A percentile compares a stretch with the other conserved stretches of the same genome.
These are phyloP conservation scores for Leptobrachium ailaonicum DNA, from an alignment of 2,113 vertebrate genomes.

Conservation along the genomic window DNA sequence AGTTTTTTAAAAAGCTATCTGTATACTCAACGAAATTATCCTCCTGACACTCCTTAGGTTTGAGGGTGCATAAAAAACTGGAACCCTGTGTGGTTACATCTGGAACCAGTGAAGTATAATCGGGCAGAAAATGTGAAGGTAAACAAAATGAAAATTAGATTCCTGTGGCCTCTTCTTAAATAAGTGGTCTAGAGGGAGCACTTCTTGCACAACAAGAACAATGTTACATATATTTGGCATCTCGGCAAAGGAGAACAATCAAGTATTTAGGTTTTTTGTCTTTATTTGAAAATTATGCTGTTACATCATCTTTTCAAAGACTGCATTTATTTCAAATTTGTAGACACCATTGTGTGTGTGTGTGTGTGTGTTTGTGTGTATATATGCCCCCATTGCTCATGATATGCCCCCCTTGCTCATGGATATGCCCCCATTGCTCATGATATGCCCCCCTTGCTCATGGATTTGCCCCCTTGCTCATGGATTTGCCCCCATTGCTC, in stretches of 20 bases:
- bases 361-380: too few species aligned
- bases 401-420: too few species aligned
- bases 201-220: conserved; percentile 8
- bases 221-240: conserved; percentile 2
- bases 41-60: conserved; percentile 18
- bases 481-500: too few species aligned
- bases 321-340: too few species aligned
- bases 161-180: not conserved
- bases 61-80: conserved; percentile 5
- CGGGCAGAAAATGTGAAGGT: conserved; percentile 13
- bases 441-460: too few species aligned
- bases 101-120: conserved; percentile 38
- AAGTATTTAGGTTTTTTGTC: not conserved
- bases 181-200: conserved; percentile 18
- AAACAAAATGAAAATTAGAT: conserved; percentile 42
- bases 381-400: too few species aligned
- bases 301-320: not conserved
- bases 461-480: too few species aligned
- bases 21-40: conserved; percentile 11
- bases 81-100: conserved; percentile 35
- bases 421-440: too few species aligned
- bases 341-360: too few species aligned
- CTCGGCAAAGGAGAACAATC: not conserved
- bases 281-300: not conserved
- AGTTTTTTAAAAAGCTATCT: conserved; percentile 9